Evolutionary conservation across 2,797 vertebrate genomes (phyloP).

Genomic region (Urocyon cinereoargenteus): DNA sequence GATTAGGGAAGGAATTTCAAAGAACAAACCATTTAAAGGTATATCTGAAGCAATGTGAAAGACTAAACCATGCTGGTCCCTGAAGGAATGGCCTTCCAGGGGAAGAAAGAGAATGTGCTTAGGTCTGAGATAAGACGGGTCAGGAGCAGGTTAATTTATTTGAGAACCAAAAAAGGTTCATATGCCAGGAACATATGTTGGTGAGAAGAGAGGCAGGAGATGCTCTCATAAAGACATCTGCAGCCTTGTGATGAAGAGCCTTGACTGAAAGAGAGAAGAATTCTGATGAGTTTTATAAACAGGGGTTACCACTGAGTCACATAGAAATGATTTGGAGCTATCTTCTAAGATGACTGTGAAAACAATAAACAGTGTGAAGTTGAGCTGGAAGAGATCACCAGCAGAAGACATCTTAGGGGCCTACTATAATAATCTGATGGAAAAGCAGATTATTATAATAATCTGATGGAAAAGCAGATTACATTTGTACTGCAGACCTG

Average conservation of each 20-base stretch:
- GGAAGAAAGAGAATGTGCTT: neutral
- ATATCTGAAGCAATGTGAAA: neutral
- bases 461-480: neutral
- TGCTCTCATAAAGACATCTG: rapidly evolving
- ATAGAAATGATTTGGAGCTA: neutral
- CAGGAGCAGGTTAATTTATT: neutral
- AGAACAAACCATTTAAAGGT: neutral
- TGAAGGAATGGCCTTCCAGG: neutral
- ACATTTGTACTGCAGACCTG: neutral
- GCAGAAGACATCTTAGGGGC: neutral
- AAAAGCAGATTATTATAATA: neutral
- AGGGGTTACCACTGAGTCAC: rapidly evolving
- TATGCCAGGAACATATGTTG: neutral
- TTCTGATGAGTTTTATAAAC: neutral
- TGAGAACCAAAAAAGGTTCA: neutral
- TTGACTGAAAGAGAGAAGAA: neutral
- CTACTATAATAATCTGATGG: neutral
- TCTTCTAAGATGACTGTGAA: neutral
- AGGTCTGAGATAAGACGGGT: neutral
- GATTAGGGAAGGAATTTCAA: neutral
- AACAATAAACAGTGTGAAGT: neutral
- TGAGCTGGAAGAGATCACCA: neutral
- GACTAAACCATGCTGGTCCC: neutral
- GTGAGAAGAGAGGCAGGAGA: neutral
- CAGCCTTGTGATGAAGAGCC: neutral